phyloP scores from a whole-genome alignment of 2,888 invertebrate genomes.

The Noctua comes region DNA sequence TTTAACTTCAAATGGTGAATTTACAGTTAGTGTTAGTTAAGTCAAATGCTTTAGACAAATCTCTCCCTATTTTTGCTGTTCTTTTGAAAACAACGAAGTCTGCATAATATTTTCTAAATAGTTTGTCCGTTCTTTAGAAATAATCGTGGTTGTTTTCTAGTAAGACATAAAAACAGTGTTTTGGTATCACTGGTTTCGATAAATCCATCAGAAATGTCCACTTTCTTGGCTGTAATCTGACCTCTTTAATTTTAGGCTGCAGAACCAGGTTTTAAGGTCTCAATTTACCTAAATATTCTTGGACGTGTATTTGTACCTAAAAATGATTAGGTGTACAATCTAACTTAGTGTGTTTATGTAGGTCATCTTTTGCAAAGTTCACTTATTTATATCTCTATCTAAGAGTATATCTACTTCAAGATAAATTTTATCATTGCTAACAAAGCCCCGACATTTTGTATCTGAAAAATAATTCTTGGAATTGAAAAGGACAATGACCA shows the following conservation, averaged over 20 bases:
- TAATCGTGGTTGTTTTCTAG: neutral
- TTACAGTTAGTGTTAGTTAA: slow-evolving; percentile 7
- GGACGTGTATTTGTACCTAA: neutral
- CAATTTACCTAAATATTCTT: slow-evolving; percentile 12
- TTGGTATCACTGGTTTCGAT: neutral
- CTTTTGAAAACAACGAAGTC: neutral
- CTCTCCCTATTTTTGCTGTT: neutral
- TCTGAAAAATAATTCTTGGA: slow-evolving; percentile 15
- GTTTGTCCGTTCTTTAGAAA: neutral
- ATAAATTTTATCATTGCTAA: neutral
- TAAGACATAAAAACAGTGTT: slow-evolving; percentile 7
- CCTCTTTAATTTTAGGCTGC: neutral
- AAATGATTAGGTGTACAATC: neutral
- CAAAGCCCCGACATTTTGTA: neutral
- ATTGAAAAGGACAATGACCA: slow-evolving; percentile 37
- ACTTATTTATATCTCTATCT: neutral
- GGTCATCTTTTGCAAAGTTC: neutral
- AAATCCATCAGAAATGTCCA: neutral
- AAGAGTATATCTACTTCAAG: neutral
- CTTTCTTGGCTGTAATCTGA: neutral
- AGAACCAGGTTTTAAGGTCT: neutral
- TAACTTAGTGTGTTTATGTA: neutral
- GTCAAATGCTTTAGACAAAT: slow-evolving; percentile 30
- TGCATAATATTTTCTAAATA: neutral
- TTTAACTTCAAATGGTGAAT: slow-evolving; percentile 17